Conservation (phyloP, 2,113 vertebrate genomes). For the Siphamia tubifer region DNA sequence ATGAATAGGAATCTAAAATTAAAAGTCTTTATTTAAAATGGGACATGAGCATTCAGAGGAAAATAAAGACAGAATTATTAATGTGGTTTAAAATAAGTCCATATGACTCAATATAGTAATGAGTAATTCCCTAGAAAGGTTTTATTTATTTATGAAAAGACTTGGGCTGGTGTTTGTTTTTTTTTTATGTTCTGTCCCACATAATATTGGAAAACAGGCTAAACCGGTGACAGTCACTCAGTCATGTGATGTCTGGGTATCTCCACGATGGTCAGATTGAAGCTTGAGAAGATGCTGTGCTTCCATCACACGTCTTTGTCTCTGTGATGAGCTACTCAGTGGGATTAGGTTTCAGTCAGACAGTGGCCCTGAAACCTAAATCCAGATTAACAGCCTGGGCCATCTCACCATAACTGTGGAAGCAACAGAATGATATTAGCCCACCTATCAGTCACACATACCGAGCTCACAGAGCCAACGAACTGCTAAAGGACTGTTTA, state of each 20-base stretch:
- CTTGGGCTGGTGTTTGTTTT: neutral
- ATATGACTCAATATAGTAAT: neutral
- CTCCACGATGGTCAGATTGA: neutral
- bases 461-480: constrained; percentile 27
- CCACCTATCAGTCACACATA: constrained; percentile 59
- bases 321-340: constrained; percentile 46
- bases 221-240: neutral
- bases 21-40: neutral
- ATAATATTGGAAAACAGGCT: neutral
- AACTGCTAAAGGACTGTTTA: constrained; percentile 31
- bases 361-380: constrained; percentile 60
- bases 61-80: neutral
- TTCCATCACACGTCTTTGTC: constrained; percentile 21
- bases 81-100: neutral
- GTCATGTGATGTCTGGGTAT: neutral
- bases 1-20: neutral
- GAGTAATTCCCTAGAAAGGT: neutral
- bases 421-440: constrained; percentile 51
- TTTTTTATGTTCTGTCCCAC: neutral
- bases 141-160: neutral
- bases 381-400: constrained; percentile 68
- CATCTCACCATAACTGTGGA: constrained; percentile 26
- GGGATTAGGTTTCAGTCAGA: constrained; percentile 58
- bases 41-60: neutral
- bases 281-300: neutral